Evolutionary conservation across 1,140 invertebrate genomes (phyloP), one percentile per base, ranked within the genome.

Genomic region (Macrocentrus cingulum): DNA sequence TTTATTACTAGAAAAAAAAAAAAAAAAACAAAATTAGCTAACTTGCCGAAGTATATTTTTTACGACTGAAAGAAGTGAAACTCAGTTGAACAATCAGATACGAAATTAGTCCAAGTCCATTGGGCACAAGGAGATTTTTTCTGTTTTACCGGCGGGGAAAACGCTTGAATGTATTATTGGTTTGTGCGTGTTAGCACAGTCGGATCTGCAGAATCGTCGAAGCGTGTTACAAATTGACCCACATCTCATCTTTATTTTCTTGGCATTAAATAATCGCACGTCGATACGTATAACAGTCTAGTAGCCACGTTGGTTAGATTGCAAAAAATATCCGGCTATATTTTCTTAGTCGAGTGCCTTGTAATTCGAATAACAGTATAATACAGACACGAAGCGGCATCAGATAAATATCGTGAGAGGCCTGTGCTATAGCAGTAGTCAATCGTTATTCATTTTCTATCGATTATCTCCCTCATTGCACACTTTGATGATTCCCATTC

Each of bases 181-280:
- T 39, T n/a, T 39, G 15, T 11, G 16, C 20, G n/a, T 8, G 19
- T 48, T 9, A 4, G 20, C 22, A 1, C n/a, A 48, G 22, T 45
- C 13, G 9, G 4, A 25, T 29, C 20, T 16, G 60, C 59, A 16
- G 55, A 58, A 57, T 61, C 49, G 42, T 41, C 34, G 49, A 58
- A 58, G 32, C 55, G 55, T 57, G 46, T 11, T 48, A 25, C 49
- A 58, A 57, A 61, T 61, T 61, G 60, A 61, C 60, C 60, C 50
- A 61, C 42, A 57, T 61, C 45, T 56, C 32, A 19, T 51, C 48
- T 41, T 60, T 56, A 60, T 57, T 61, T 46, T 23, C 48, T 49
- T 19, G 20, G 36, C 60, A 61, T 61, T 54, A 29, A 57, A 61
- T 61, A 58, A 61, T 61, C 55, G 55, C 39, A 54, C n/a, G 45